Conservation (phyloP, 2,888 invertebrate genomes). For the Phyllotreta striolata region DNA sequence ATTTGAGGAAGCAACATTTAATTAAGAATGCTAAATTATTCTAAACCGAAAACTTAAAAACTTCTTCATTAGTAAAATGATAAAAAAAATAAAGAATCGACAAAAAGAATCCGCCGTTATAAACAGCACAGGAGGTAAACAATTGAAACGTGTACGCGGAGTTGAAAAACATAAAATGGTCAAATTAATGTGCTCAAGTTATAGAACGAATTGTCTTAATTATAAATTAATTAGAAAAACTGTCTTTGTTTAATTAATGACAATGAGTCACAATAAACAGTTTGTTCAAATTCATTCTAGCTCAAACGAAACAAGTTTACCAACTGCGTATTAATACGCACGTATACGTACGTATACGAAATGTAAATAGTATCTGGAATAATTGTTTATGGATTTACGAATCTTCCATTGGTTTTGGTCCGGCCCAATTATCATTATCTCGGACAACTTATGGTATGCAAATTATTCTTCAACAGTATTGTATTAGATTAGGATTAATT, state of each 20-base stretch:
- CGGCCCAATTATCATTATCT: too few relatives aligned
- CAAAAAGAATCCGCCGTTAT: too few relatives aligned
- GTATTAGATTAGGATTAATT: too few relatives aligned
- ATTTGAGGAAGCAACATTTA: too few relatives aligned
- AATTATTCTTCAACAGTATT: too few relatives aligned
- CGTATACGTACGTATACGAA: too few relatives aligned
- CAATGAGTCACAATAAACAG: conserved; percentile 39
- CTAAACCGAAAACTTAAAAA: too few relatives aligned
- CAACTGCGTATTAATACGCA: conserved; percentile 29
- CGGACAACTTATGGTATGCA: too few relatives aligned
- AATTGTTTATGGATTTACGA: neutral
- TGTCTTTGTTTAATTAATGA: conserved; percentile 40
- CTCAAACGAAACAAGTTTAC: conserved; percentile 26
- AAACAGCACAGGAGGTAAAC: neutral
- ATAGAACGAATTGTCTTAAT: conserved; percentile 39
- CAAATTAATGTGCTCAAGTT: conserved; percentile 29
- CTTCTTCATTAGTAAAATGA: too few relatives aligned
- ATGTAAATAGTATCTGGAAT: neutral
- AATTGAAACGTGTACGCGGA: neutral
- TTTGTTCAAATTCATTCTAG: conserved; percentile 28
- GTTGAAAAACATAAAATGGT: conserved; percentile 11
- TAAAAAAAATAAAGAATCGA: too few relatives aligned
- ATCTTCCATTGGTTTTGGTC: neutral
- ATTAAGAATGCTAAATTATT: too few relatives aligned
- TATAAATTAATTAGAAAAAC: conserved; percentile 41